Percentiles rank a stretch among this genome's conserved stretches.
Evolutionary conservation across 2,113 vertebrate genomes (phyloP).

Genomic region (Sebastes fasciatus): DNA sequence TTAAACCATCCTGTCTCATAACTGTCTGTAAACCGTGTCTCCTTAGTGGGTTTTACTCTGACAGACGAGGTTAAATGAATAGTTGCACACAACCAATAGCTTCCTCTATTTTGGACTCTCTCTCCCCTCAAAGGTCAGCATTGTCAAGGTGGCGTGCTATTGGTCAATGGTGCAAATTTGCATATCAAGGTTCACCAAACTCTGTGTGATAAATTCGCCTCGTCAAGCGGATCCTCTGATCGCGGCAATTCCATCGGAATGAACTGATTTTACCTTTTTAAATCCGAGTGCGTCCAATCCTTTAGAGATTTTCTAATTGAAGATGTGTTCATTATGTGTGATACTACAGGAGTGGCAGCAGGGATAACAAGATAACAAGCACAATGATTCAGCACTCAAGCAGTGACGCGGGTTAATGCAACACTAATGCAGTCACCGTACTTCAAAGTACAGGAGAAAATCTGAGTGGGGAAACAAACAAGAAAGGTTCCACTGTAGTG

Average conservation of each 20-base stretch:
- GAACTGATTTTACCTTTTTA: neutral
- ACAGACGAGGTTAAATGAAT: neutral
- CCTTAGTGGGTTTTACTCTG: neutral
- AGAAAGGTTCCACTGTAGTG: neutral
- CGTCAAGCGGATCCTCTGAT: neutral
- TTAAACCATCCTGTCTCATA: neutral
- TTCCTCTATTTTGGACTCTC: neutral
- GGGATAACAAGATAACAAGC: constrained; percentile 24
- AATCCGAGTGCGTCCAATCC: neutral
- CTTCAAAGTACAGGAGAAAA: constrained; percentile 20
- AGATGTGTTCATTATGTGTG: constrained; percentile 23
- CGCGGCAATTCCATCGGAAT: neutral
- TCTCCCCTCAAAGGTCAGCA: neutral
- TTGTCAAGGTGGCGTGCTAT: neutral
- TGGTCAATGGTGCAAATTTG: neutral
- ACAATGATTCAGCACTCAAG: neutral
- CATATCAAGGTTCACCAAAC: neutral
- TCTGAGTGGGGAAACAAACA: constrained; percentile 19
- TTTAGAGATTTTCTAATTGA: constrained; percentile 3
- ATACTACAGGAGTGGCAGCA: constrained; percentile 2
- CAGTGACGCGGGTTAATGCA: constrained; percentile 33
- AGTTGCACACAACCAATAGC: neutral
- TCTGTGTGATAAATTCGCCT: neutral
- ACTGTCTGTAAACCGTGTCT: neutral
- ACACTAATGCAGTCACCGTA: constrained; percentile 15